Conservation (phyloP, 1,140 invertebrate species). For the Drosophila aff. region DNA sequence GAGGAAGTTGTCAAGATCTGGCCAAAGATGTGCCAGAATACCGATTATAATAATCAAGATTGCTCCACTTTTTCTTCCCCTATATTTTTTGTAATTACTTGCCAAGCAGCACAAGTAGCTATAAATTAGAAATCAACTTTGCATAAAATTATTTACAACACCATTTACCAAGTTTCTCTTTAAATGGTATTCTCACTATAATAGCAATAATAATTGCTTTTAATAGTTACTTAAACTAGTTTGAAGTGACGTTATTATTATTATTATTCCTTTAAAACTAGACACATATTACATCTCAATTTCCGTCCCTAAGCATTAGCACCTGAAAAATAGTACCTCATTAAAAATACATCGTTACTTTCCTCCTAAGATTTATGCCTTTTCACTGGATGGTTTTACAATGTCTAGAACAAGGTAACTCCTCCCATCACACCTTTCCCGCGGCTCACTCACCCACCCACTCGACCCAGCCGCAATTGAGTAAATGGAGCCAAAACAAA, state of each 20-base stretch:
- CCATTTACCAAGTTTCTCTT: not conserved
- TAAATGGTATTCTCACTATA: not conserved
- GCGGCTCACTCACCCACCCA: constrained; percentile 23
- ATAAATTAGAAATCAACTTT: not conserved
- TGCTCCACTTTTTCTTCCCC: constrained; percentile 32
- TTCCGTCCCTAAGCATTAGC: not conserved
- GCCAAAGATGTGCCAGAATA: constrained; percentile 6
- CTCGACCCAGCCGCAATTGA: constrained; percentile 31
- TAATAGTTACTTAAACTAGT: constrained; percentile 2
- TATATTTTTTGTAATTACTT: constrained; percentile 18
- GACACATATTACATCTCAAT: not conserved
- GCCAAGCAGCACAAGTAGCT: not conserved
- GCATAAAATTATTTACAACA: not conserved
- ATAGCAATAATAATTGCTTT: not conserved
- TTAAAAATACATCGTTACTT: constrained; percentile 12
- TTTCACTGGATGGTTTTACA: constrained; percentile 19
- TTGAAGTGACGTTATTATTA: not conserved
- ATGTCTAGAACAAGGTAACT: constrained; percentile 26
- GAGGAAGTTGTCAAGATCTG: constrained; percentile 46
- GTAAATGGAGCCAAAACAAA: constrained; percentile 44
- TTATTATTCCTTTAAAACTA: too few species aligned
- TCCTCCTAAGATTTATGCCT: constrained; percentile 3
- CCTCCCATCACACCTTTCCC: constrained; percentile 13
- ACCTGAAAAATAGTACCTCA: constrained; percentile 23
- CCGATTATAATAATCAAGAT: constrained; percentile 28